Conservation (phyloP, 2,888 invertebrate species). For the Apodemia hepburni region DNA sequence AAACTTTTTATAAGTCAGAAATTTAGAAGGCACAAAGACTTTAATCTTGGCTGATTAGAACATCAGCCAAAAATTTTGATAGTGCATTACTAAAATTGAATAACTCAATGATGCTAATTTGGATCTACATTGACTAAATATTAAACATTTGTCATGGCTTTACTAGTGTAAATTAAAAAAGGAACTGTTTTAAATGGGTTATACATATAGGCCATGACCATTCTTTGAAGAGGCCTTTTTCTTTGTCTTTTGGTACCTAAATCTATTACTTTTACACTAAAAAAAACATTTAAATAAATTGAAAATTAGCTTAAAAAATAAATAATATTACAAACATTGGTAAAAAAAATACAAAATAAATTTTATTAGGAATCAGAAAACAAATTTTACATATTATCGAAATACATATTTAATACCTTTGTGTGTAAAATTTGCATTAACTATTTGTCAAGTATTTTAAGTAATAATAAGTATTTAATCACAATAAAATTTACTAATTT, state of each 20-base stretch:
- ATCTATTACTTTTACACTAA: background rate
- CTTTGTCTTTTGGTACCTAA: background rate
- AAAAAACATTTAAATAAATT: slow-evolving; percentile 11
- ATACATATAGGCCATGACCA: slow-evolving; percentile 15
- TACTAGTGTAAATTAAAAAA: slow-evolving; percentile 6
- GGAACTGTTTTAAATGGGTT: slow-evolving; percentile 7
- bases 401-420: slow-evolving; percentile 17
- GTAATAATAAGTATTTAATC: slow-evolving; percentile 12
- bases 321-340: slow-evolving; percentile 13
- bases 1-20: slow-evolving; percentile 32
- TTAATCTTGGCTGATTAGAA: slow-evolving; percentile 28
- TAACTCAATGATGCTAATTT: slow-evolving; percentile 12
- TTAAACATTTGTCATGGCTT: slow-evolving; percentile 1
- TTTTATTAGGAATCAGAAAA: slow-evolving; percentile 20
- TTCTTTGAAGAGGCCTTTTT: background rate
- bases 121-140: slow-evolving; percentile 3
- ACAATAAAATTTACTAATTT: slow-evolving; percentile 19
- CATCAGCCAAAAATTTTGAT: slow-evolving; percentile 22
- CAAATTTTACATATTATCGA: background rate
- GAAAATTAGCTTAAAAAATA: slow-evolving; percentile 14
- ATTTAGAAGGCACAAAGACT: slow-evolving; percentile 38
- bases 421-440: slow-evolving; percentile 16
- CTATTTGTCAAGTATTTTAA: slow-evolving; percentile 15
- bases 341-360: slow-evolving; percentile 11
- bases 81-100: slow-evolving; percentile 24